phyloP scores from a whole-genome alignment of 2,113 vertebrate species.

The Cyprinus carpio region DNA sequence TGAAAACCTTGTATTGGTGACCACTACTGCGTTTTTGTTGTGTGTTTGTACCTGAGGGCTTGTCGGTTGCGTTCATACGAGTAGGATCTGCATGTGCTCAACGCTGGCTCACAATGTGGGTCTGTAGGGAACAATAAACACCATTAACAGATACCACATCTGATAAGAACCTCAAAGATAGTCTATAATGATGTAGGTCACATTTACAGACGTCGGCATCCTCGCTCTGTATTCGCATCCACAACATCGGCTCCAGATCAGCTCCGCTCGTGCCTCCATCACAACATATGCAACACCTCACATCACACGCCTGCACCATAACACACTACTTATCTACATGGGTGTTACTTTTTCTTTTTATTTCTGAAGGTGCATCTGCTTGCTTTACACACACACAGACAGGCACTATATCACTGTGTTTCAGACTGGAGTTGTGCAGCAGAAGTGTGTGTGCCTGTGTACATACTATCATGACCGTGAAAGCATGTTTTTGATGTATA shows the following conservation, averaged over 20 bases:
- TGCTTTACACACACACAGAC: not conserved
- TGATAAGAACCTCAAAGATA: constrained; percentile 49
- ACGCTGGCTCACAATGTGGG: constrained; percentile 83
- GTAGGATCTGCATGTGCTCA: constrained; percentile 86
- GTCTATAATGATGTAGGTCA: constrained; percentile 53
- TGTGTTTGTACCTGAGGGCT: constrained; percentile 83
- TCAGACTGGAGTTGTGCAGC: not conserved
- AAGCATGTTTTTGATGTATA: constrained; percentile 9
- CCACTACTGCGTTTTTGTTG: not conserved
- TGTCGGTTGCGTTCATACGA: constrained; percentile 89
- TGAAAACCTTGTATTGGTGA: not conserved
- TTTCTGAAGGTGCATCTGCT: not conserved
- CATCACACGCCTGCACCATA: not conserved
- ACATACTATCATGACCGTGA: not conserved
- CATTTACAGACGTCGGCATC: constrained; percentile 30
- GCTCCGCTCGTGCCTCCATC: not conserved
- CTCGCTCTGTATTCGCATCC: constrained; percentile 21
- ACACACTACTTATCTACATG: not conserved
- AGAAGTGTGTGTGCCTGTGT: not conserved
- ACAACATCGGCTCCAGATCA: constrained; percentile 25
- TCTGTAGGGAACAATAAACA: constrained; percentile 73
- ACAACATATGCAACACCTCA: not conserved
- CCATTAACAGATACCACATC: constrained; percentile 25
- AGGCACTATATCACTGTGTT: not conserved
- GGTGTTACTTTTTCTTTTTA: not conserved